These are phyloP conservation scores for Stegostoma tigrinum DNA, from an alignment of 2,113 vertebrate genomes.

Conservation along the genomic window DNA sequence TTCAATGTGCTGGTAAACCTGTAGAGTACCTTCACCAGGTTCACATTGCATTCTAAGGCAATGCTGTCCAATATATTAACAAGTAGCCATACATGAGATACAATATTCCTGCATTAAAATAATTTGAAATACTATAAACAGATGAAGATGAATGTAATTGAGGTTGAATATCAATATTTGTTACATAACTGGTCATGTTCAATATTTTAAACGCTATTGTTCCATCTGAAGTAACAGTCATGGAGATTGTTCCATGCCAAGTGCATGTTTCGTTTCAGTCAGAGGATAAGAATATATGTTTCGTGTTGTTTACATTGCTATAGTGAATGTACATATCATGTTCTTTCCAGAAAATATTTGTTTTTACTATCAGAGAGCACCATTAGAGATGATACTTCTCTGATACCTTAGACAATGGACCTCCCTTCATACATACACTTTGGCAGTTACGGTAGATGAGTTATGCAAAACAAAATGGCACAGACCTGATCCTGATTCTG, in stretches of 20 bases:
- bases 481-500: background rate
- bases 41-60: background rate
- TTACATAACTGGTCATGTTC: background rate
- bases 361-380: too few relatives aligned
- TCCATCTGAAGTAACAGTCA: background rate
- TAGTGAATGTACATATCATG: background rate
- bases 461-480: background rate
- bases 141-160: constrained; percentile 2
- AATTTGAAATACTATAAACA: background rate
- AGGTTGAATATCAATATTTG: background rate
- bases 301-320: background rate
- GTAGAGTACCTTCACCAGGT: background rate
- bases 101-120: background rate
- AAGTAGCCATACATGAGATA: background rate
- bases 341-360: background rate
- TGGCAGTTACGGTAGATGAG: background rate
- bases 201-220: background rate
- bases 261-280: background rate
- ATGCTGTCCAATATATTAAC: background rate
- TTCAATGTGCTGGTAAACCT: background rate
- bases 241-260: background rate
- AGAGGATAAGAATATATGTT: background rate
- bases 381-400: background rate
- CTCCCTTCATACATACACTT: background rate
- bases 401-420: background rate